Conservation (phyloP, 2,797 vertebrate genomes). For the Chelonia mydas region DNA sequence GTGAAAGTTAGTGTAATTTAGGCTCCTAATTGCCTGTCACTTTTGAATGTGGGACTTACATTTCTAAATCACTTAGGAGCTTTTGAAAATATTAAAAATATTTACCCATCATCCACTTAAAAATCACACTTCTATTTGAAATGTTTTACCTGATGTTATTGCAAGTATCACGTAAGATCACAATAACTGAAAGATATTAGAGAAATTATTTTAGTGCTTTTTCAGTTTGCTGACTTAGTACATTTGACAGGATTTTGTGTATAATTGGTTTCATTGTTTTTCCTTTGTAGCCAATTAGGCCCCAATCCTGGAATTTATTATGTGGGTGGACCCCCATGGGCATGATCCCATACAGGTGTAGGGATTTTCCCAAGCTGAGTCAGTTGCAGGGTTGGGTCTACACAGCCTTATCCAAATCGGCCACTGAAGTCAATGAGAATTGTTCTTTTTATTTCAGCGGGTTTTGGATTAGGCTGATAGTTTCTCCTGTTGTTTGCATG, state of each 20-base stretch:
- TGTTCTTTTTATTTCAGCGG: constrained; percentile 21
- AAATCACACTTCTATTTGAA: neutral
- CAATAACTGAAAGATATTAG: neutral
- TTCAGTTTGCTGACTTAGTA: neutral
- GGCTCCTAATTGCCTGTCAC: neutral
- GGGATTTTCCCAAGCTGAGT: neutral
- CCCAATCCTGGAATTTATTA: neutral
- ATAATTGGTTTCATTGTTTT: constrained; percentile 5
- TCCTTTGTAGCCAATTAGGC: constrained; percentile 22
- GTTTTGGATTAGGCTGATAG: neutral
- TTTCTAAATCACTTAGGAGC: neutral
- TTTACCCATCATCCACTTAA: neutral
- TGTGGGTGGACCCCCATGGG: neutral
- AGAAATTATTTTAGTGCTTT: neutral
- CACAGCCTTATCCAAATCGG: constrained; percentile 7
- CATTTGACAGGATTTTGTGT: neutral
- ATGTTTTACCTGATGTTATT: neutral
- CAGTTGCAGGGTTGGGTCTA: constrained; percentile 14
- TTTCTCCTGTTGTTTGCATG: constrained; percentile 27
- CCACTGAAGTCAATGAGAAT: constrained; percentile 26
- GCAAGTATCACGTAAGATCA: neutral
- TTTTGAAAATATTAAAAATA: constrained; percentile 2
- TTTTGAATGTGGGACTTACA: neutral
- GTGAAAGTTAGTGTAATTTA: neutral
- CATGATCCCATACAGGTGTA: neutral